A percentile compares a stretch with the other conserved stretches of the same genome.
Evolutionary conservation across 2,113 vertebrate species (phyloP).

Genomic region (Datnioides undecimradiatus): DNA sequence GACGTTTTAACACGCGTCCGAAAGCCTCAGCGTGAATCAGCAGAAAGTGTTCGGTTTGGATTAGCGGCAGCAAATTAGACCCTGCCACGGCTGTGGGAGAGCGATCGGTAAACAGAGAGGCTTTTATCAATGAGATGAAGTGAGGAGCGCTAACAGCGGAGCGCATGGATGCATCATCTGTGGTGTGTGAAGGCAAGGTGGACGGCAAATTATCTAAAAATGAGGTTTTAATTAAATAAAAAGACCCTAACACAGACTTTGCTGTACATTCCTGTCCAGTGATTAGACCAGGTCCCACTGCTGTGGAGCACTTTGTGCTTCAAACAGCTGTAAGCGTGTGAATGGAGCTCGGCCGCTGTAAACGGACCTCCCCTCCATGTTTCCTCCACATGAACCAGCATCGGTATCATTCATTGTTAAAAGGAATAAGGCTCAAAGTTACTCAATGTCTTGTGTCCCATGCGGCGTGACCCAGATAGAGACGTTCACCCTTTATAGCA

Average conservation of each 20-base stretch:
- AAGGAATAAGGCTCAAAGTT: conserved; percentile 43
- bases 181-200: not conserved
- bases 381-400: conserved; percentile 26
- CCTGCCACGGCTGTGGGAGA: too few relatives aligned
- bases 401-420: conserved; percentile 58
- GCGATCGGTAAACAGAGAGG: not conserved
- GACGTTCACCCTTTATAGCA: conserved; percentile 52
- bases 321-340: conserved; percentile 14
- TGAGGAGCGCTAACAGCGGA: not conserved
- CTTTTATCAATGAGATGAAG: not conserved
- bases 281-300: not conserved
- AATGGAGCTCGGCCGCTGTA: conserved; percentile 20
- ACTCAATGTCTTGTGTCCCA: conserved; percentile 53
- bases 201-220: too few relatives aligned
- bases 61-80: too few relatives aligned
- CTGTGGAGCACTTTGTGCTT: not conserved
- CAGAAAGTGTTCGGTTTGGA: too few relatives aligned
- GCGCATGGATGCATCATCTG: too few relatives aligned
- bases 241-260: too few relatives aligned
- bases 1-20: too few relatives aligned
- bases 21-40: too few relatives aligned
- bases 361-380: not conserved
- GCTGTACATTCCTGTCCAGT: not conserved
- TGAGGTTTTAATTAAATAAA: too few relatives aligned
- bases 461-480: conserved; percentile 67